phyloP scores from a whole-genome alignment of 2,888 invertebrate species.

The Orthosia gothica region DNA sequence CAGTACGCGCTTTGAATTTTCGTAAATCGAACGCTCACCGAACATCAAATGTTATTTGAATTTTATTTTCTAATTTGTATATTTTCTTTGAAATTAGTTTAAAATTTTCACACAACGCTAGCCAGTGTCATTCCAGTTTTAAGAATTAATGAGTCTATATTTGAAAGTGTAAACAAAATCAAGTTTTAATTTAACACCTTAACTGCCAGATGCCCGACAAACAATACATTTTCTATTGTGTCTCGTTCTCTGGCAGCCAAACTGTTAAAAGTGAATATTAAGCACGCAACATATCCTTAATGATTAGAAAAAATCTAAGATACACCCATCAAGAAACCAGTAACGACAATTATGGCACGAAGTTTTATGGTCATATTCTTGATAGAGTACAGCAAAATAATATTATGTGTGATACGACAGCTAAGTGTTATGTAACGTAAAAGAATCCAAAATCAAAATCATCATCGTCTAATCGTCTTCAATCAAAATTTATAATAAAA shows the following conservation, averaged over 20 bases:
- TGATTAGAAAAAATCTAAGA: conserved; percentile 43
- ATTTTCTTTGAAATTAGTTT: not conserved
- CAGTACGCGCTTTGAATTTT: conserved; percentile 66
- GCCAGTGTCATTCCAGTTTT: conserved; percentile 53
- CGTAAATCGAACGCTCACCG: conserved; percentile 58
- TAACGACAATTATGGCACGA: conserved; percentile 46
- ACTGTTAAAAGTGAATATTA: conserved; percentile 20
- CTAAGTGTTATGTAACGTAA: conserved; percentile 37
- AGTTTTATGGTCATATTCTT: conserved; percentile 63
- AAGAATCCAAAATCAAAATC: not conserved
- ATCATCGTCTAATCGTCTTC: too few relatives aligned
- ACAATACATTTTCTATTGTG: too few relatives aligned
- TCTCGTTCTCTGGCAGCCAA: too few relatives aligned
- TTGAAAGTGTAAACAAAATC: conserved; percentile 23
- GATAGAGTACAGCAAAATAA: conserved; percentile 42
- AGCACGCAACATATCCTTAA: conserved; percentile 22
- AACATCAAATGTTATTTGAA: conserved; percentile 42
- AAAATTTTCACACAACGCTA: conserved; percentile 15
- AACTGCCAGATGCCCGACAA: too few relatives aligned
- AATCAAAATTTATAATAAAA: conserved; percentile 2
- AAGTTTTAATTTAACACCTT: conserved; percentile 11
- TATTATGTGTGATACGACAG: conserved; percentile 42
- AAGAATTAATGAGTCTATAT: not conserved
- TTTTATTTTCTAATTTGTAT: conserved; percentile 8
- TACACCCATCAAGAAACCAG: conserved; percentile 34